Percentiles rank a stretch among this genome's conserved stretches.
phyloP scores from a whole-genome alignment of 1,140 invertebrate species.

The Anoplophora glabripennis region DNA sequence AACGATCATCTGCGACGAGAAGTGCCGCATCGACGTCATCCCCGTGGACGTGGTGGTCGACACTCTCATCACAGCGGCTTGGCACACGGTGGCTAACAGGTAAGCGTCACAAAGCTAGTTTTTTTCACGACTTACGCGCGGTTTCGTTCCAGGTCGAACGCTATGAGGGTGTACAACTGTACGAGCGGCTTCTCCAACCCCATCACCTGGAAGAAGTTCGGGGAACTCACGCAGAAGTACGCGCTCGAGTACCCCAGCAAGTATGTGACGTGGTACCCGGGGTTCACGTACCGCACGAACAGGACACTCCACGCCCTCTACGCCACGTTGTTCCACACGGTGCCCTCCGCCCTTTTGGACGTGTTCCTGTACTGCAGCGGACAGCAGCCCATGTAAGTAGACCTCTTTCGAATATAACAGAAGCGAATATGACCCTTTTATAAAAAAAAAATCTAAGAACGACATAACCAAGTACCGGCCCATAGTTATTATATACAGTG shows the following conservation, averaged over 20 bases:
- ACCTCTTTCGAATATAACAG: no score
- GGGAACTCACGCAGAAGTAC: conserved; percentile 64
- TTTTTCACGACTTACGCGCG: background rate
- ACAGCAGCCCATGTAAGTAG: conserved; percentile 74
- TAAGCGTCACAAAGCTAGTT: conserved; percentile 36
- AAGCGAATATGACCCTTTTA: no score
- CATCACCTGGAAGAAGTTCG: conserved; percentile 79
- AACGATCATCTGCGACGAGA: conserved; percentile 72
- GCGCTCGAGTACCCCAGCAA: conserved; percentile 73
- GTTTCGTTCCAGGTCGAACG: conserved; percentile 48
- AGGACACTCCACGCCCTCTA: conserved; percentile 68
- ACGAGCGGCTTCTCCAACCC: conserved; percentile 83
- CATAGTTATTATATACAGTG: no score
- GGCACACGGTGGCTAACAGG: conserved; percentile 66
- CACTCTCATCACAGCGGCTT: conserved; percentile 78
- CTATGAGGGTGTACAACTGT: conserved; percentile 83
- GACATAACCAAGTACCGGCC: no score
- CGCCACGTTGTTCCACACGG: conserved; percentile 68
- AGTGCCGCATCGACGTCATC: conserved; percentile 77
- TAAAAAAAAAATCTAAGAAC: no score
- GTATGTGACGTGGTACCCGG: conserved; percentile 84
- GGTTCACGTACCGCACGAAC: conserved; percentile 73
- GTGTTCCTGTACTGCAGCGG: conserved; percentile 66
- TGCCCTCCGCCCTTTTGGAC: conserved; percentile 79
- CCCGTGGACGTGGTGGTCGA: conserved; percentile 91